A percentile compares a stretch with the other conserved stretches of the same genome.
Conservation (phyloP, 1,140 invertebrate species). For the Meteorus sp. region DNA sequence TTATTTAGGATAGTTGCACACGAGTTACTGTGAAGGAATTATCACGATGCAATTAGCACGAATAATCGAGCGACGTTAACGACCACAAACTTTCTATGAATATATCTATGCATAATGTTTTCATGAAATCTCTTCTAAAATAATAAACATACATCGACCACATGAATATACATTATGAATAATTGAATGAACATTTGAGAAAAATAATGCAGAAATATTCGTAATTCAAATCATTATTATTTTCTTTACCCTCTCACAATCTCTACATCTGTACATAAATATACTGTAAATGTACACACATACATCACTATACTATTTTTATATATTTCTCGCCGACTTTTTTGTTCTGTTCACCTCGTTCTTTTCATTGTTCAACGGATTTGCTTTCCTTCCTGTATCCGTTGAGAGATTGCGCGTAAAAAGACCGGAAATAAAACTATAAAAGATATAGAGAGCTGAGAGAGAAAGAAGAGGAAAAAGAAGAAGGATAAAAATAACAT, state of each 20-base stretch:
- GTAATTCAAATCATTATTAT: too few species aligned
- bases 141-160: background rate
- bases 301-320: slow-evolving; percentile 21
- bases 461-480: too few species aligned
- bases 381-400: slow-evolving; percentile 2
- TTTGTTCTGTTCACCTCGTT: slow-evolving; percentile 14
- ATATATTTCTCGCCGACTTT: background rate
- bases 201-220: too few species aligned
- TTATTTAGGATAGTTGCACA: too few species aligned
- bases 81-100: slow-evolving; percentile 19
- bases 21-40: too few species aligned
- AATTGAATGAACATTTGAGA: too few species aligned
- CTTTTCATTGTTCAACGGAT: slow-evolving; percentile 17
- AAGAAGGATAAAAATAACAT: slow-evolving; percentile 19
- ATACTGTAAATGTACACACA: slow-evolving; percentile 6
- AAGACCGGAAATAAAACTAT: too few species aligned
- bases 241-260: too few species aligned
- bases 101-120: slow-evolving; percentile 20
- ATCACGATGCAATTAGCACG: slow-evolving; percentile 19
- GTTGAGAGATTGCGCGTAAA: background rate
- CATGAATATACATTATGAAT: background rate
- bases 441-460: too few species aligned
- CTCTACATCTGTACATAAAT: too few species aligned
- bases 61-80: slow-evolving; percentile 22
- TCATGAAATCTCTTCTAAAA: slow-evolving; percentile 1